Evolutionary conservation across 1,140 invertebrate genomes (phyloP).

Genomic region (Idris sp.): DNA sequence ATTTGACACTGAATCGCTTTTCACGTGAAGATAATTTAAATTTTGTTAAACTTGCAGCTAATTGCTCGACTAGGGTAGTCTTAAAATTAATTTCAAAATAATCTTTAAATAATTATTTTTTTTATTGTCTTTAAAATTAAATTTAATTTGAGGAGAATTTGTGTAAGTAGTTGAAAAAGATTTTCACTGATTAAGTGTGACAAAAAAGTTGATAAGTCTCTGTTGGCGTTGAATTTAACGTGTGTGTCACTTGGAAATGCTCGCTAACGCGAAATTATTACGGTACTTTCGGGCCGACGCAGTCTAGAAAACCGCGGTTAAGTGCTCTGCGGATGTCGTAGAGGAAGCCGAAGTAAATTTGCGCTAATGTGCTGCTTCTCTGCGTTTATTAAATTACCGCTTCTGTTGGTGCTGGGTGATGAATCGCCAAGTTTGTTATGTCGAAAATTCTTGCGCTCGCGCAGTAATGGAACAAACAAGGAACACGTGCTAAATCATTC

Average conservation of each 20-base stretch:
- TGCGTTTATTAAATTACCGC: conserved; percentile 62
- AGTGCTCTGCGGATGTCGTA: conserved; percentile 60
- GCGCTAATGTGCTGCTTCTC: conserved; percentile 57
- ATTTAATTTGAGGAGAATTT: too few species aligned
- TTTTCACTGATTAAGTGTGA: too few species aligned
- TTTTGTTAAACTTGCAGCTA: too few species aligned
- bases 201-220: too few species aligned
- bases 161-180: too few species aligned
- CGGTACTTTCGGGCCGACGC: conserved; percentile 63
- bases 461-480: conserved; percentile 61
- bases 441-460: conserved; percentile 22
- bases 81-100: not conserved
- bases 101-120: too few species aligned
- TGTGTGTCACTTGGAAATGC: conserved; percentile 48
- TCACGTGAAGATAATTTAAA: conserved; percentile 17
- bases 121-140: too few species aligned
- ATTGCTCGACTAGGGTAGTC: too few species aligned
- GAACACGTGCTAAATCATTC: conserved; percentile 58
- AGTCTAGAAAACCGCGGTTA: conserved; percentile 64
- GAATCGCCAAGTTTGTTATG: conserved; percentile 56
- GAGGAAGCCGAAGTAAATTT: conserved; percentile 64
- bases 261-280: conserved; percentile 67
- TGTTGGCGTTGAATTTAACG: too few species aligned
- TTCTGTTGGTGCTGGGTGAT: conserved; percentile 39
- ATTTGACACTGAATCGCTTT: conserved; percentile 42